A percentile compares a stretch with the other conserved stretches of the same genome.
Evolutionary conservation across 2,113 vertebrate genomes (phyloP).

Genomic region (Erpornis zantholeuca): DNA sequence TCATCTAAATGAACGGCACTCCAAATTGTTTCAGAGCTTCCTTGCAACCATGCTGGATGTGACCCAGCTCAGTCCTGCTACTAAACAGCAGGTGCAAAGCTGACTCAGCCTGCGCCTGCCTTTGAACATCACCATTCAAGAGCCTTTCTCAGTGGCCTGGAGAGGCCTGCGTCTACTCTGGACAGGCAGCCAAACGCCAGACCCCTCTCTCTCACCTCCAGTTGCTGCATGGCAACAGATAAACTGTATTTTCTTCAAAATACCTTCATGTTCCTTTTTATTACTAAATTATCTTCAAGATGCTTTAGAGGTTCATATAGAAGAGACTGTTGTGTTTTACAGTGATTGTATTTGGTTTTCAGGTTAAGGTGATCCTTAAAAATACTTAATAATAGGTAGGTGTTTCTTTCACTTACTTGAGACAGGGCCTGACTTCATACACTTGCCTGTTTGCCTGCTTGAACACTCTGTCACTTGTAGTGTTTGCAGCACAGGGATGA

Average conservation of each 20-base stretch:
- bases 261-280: not conserved
- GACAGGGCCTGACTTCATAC: not conserved
- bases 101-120: fast-evolving
- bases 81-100: not conserved
- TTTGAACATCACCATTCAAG: fast-evolving
- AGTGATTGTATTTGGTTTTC: not conserved
- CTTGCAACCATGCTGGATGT: fast-evolving
- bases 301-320: not conserved
- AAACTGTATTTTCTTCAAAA: not conserved
- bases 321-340: not conserved
- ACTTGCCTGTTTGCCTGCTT: not conserved
- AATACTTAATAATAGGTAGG: not conserved
- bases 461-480: not conserved
- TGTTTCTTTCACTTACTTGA: not conserved
- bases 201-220: too few species aligned
- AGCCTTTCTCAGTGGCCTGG: not conserved
- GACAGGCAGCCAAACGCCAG: not conserved
- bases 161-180: not conserved
- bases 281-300: not conserved
- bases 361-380: not conserved
- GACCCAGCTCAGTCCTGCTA: not conserved
- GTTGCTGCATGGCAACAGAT: not conserved
- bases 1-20: not conserved
- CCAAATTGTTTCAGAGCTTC: not conserved
- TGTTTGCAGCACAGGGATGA: not conserved